These are phyloP conservation scores for Cryptotis parvus DNA, from an alignment of 2,113 vertebrate genomes.

Conservation along the genomic window DNA sequence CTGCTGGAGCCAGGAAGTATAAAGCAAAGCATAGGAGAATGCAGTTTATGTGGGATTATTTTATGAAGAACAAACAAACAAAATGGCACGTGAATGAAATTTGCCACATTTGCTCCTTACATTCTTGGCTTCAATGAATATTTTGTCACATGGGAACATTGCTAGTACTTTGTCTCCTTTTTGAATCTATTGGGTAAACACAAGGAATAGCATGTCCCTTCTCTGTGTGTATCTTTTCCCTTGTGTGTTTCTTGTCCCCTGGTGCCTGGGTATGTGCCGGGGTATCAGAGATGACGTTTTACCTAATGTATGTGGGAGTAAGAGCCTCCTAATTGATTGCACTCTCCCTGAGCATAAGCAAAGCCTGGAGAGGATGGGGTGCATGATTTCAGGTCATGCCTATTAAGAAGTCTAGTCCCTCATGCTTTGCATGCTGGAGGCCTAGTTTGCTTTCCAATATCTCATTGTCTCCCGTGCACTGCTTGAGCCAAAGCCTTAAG, in stretches of 20 bases:
- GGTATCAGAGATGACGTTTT: conserved; percentile 64
- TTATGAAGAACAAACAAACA: neutral
- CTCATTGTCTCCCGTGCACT: too few relatives aligned
- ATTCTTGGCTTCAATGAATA: conserved; percentile 37
- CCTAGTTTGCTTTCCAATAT: too few relatives aligned
- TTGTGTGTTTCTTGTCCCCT: conserved; percentile 57
- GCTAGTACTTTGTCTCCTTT: conserved; percentile 16
- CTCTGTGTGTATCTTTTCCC: conserved; percentile 59
- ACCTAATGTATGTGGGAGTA: conserved; percentile 60
- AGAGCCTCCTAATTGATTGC: conserved; percentile 12
- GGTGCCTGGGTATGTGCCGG: conserved; percentile 69
- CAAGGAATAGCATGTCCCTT: conserved; percentile 49
- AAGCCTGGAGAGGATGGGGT: neutral
- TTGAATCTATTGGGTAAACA: conserved; percentile 52
- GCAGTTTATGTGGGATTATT: neutral
- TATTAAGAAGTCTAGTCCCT: too few relatives aligned
- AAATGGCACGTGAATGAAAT: neutral
- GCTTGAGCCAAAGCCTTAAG: too few relatives aligned
- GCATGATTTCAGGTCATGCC: too few relatives aligned
- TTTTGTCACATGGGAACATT: conserved; percentile 33
- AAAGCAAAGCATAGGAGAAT: neutral
- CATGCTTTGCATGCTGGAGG: too few relatives aligned
- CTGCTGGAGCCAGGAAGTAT: neutral
- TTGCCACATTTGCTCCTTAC: neutral
- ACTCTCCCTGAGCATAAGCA: conserved; percentile 42